phyloP scores from a whole-genome alignment of 2,113 vertebrate species.

The Smithornis capensis region DNA sequence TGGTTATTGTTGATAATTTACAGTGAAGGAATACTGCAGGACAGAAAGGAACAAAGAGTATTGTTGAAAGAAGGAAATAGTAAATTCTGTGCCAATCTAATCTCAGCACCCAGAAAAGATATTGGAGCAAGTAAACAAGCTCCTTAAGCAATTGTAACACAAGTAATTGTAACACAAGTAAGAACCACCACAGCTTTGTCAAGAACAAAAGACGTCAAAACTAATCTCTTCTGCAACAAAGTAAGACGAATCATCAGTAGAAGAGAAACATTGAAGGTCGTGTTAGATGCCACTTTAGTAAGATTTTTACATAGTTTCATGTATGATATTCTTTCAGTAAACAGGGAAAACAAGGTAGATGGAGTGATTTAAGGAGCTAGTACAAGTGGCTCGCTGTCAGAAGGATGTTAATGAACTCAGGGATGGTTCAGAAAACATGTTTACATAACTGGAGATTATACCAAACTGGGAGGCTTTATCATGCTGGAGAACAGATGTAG shows the following conservation, averaged over 20 bases:
- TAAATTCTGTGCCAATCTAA: neutral
- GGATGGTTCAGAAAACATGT: neutral
- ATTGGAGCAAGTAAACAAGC: neutral
- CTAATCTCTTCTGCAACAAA: neutral
- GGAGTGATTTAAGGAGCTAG: neutral
- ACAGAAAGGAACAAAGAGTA: neutral
- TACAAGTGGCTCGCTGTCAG: neutral
- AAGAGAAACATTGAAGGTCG: neutral
- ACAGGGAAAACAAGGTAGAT: neutral
- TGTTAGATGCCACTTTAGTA: neutral
- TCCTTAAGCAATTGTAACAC: neutral
- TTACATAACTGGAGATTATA: neutral
- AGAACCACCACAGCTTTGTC: neutral
- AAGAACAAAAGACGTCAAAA: constrained; percentile 10
- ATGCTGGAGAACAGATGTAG: neutral
- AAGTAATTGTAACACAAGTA: too few relatives aligned
- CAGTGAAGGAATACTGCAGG: neutral
- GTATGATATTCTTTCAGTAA: neutral
- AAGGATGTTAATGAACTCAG: neutral
- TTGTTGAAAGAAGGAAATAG: neutral
- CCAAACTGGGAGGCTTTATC: neutral
- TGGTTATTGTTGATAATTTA: neutral
- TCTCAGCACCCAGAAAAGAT: neutral
- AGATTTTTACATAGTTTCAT: neutral
- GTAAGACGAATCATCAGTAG: neutral